Evolutionary conservation across 2,888 invertebrate genomes (phyloP).

Genomic region (Lepidocyrtoides sp.): DNA sequence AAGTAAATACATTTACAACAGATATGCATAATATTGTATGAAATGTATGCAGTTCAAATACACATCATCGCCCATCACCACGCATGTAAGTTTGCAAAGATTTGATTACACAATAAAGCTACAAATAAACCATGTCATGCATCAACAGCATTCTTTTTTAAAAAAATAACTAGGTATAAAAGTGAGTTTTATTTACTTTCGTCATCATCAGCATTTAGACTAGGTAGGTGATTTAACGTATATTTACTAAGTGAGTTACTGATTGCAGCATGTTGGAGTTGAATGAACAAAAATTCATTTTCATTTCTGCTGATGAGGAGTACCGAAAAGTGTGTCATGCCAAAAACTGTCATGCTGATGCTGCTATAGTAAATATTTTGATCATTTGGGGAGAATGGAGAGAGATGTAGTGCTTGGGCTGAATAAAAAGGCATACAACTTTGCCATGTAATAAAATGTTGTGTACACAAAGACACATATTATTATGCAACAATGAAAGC

Average conservation of each 20-base stretch:
- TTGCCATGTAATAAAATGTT: too few species aligned
- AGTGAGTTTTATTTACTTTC: slow-evolving; percentile 26
- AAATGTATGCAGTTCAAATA: not conserved
- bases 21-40: too few species aligned
- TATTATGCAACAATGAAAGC: too few species aligned
- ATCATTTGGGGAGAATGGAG: too few species aligned
- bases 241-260: not conserved
- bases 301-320: not conserved
- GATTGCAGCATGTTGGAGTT: not conserved
- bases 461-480: too few species aligned
- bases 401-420: not conserved
- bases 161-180: not conserved
- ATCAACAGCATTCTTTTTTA: not conserved
- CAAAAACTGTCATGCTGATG: not conserved
- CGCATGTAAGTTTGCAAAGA: not conserved
- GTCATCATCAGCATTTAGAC: not conserved
- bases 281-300: slow-evolving; percentile 7
- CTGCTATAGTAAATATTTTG: too few species aligned
- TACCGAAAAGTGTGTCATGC: not conserved
- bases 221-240: too few species aligned
- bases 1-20: too few species aligned
- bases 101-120: slow-evolving; percentile 11
- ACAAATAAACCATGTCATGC: slow-evolving; percentile 10
- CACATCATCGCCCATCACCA: not conserved
- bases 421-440: too few species aligned